Base-by-base conservation (phyloP, 2,888 invertebrate species). In the Cylindroiulus punctatus region DNA sequence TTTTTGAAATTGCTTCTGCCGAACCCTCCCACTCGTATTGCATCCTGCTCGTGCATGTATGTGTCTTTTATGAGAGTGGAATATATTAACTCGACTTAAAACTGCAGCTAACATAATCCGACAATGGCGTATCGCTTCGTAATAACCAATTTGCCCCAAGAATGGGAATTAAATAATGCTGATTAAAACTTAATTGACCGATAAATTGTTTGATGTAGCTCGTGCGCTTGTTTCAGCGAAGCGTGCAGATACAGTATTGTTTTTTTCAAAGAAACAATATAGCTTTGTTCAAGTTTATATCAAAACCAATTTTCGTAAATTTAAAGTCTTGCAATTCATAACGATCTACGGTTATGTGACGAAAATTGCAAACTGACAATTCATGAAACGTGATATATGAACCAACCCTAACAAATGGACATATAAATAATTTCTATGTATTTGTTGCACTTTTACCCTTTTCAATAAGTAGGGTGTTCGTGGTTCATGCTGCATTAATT, bases 141-240 rank as follows among this genome's bases (percentile, higher is more conserved):
- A 26, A 65, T 65, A 65, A 65, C 26, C 65, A 65, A 22, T 65
- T 65, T 65, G 36, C 36, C 10, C 65, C 5, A n/a, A 8, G 65
- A 65, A 65, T 65, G 65, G 10, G 22, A 65, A 65, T 65, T 65
- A 22, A 65, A 65, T 65, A 65, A 65, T 65, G 26, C 22, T 65
- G 65, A 65, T 65, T 65, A 65, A 65, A 65, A 22, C 22, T 22
- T 65, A 65, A 65, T 65, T 22, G 10, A 26, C 65, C 26, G 65
- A 65, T 65, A 65, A 65, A 65, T 65, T 65, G 22, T 65, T 10
- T 22, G 22, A 65, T 65, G 65, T 10, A 65, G 22, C n/a, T n/a
- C n/a, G n/a, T n/a, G n/a, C n/a, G 8, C 65, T 22, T 65, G 65
- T 65, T 65, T 65, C 65, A 5, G 8, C 26, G 57, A 65, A 65